These are phyloP conservation scores for Erebia ligea DNA, from an alignment of 2,888 invertebrate genomes.

Conservation along the genomic window DNA sequence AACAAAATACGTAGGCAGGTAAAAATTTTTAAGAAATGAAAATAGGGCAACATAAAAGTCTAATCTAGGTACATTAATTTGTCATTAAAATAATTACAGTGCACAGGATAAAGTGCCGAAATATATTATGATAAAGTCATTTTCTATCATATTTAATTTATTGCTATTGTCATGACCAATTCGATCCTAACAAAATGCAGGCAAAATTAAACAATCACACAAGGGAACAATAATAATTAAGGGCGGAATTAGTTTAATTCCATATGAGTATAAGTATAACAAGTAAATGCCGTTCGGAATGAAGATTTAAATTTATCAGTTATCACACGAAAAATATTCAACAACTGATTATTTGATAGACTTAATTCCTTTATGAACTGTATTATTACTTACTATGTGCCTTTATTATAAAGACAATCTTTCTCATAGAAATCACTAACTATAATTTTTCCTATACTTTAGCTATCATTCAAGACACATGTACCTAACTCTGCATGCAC, in stretches of 20 bases:
- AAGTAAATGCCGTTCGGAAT: conserved; percentile 42
- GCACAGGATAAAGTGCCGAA: not conserved
- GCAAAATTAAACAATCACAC: not conserved
- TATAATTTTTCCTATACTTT: conserved; percentile 3
- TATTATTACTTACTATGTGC: not conserved
- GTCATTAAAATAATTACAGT: conserved; percentile 2
- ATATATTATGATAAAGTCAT: not conserved
- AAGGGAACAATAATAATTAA: conserved; percentile 12
- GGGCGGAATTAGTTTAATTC: not conserved
- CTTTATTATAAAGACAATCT: not conserved
- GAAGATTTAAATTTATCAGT: conserved; percentile 22
- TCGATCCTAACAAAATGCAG: not conserved
- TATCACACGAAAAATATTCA: not conserved
- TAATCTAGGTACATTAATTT: not conserved
- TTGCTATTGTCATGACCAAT: conserved; percentile 5
- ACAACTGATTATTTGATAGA: not conserved
- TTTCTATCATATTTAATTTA: not conserved
- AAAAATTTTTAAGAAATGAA: not conserved
- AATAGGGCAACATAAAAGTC: not conserved
- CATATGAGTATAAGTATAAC: not conserved
- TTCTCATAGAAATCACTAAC: not conserved
- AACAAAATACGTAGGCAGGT: not conserved
- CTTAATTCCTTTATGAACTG: not conserved
- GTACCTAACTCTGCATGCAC: not conserved
- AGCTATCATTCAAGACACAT: not conserved